These are phyloP conservation scores for Hassar affinis DNA, from an alignment of 2,113 vertebrate species.

Conservation along the genomic window DNA sequence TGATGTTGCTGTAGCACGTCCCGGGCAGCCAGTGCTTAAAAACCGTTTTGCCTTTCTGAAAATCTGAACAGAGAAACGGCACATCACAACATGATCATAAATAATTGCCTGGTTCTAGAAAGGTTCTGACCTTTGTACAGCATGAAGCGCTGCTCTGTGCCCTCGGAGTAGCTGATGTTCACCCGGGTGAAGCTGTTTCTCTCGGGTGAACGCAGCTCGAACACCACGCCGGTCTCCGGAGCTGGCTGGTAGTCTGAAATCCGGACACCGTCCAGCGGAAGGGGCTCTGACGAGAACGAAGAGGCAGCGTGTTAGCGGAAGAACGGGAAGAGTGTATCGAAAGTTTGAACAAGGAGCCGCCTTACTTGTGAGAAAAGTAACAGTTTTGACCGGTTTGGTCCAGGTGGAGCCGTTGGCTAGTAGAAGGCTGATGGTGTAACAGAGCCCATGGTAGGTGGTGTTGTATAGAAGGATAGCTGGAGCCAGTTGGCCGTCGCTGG, in stretches of 20 bases:
- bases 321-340: neutral
- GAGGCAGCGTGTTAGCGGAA: neutral
- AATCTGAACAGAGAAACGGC: constrained; percentile 71
- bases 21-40: constrained; percentile 97
- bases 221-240: constrained; percentile 92
- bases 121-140: constrained; percentile 89
- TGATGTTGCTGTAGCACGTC: constrained; percentile 90
- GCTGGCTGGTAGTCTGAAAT: constrained; percentile 87
- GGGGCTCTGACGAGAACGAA: constrained; percentile 76
- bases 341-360: constrained; percentile 9
- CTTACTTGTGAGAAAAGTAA: constrained; percentile 90
- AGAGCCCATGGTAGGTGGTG: constrained; percentile 84
- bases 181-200: constrained; percentile 91
- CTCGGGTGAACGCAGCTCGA: constrained; percentile 85
- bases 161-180: constrained; percentile 95
- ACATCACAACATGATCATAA: no score
- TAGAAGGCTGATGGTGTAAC: constrained; percentile 86
- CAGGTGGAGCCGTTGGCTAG: constrained; percentile 73
- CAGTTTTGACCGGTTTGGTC: constrained; percentile 76
- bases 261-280: constrained; percentile 81
- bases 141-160: constrained; percentile 79
- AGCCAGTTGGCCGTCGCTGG: constrained; percentile 65
- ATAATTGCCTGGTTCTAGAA: neutral
- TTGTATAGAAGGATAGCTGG: constrained; percentile 81
- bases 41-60: constrained; percentile 88